Evolutionary conservation across 2,888 invertebrate species (phyloP).

Genomic region (Apoda limacodes): DNA sequence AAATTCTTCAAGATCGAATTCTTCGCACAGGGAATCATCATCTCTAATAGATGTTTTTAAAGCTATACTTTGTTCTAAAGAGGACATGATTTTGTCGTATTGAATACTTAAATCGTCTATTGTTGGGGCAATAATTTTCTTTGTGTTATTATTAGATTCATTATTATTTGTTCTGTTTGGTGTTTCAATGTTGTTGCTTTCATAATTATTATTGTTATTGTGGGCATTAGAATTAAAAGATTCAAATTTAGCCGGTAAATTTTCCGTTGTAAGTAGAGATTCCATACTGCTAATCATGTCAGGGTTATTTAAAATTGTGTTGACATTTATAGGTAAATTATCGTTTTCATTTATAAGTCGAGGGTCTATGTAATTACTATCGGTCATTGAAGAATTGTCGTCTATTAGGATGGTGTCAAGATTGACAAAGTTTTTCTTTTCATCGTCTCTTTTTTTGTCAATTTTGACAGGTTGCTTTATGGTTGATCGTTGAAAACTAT

Average conservation of each 20-base stretch:
- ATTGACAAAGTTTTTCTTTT: constrained; percentile 59
- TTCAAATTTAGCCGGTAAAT: constrained; percentile 59
- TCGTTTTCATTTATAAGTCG: constrained; percentile 77
- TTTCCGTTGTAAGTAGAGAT: constrained; percentile 60
- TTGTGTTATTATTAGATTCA: constrained; percentile 26
- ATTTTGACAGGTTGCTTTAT: constrained; percentile 56
- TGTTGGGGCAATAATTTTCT: constrained; percentile 34
- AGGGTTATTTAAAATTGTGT: constrained; percentile 60
- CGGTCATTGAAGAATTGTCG: constrained; percentile 58
- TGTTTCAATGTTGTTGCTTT: constrained; percentile 29
- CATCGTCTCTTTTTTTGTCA: constrained; percentile 54
- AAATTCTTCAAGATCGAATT: constrained; percentile 74
- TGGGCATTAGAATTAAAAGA: constrained; percentile 44
- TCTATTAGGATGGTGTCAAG: constrained; percentile 49
- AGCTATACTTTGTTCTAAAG: constrained; percentile 58
- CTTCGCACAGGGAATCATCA: constrained; percentile 68
- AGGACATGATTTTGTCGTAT: constrained; percentile 65
- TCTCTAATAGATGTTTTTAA: constrained; percentile 59
- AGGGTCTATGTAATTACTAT: constrained; percentile 68
- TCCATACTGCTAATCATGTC: constrained; percentile 66
- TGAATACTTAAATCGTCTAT: constrained; percentile 57
- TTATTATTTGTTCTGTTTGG: constrained; percentile 28
- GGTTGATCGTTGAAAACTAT: constrained; percentile 56
- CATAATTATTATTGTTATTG: constrained; percentile 37
- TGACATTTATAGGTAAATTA: constrained; percentile 73